Evolutionary conservation across 2,113 vertebrate species (phyloP), one percentile per base, ranked within the genome.

Genomic region (Caloenas nicobarica): DNA sequence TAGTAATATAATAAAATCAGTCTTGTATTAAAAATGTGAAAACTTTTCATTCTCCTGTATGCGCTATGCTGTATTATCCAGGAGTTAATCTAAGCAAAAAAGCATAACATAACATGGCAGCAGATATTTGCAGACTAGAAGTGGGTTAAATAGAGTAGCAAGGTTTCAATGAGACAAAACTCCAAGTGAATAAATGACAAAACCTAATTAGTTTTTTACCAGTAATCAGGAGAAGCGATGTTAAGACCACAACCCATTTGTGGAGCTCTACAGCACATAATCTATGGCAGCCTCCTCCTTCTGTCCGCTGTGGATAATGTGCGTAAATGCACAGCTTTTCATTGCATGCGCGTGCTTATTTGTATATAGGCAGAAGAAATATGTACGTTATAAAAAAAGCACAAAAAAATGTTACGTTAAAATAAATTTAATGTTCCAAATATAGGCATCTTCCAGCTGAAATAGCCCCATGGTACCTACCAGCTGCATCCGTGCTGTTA

Each of bases 1-100:
- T 61, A 86, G 95, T 97, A 98, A 98, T 98, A 98, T 97, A 98
- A 98, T 98, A 98, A 98, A 98, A 98, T 98, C 97, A 98, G 95
- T 97, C 97, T 98, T 96, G 96, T 98, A 98, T 98, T 98, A 92
- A 96, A 96, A 97, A 96, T 95, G 83, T 68, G 91, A 96, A 94
- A 97, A 95, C 83, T 97, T 96, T 90, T 91, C 93, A 91, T 89
- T 96, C 95, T 96, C 89, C 91, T 95, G 82, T 92, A 97, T 97
- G 95, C 89, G 80, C 89, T 94, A 70, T 84, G 93, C 96, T 97
- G 94, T 96, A 97, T 98, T 98, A 97, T 97, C 97, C 97, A 96
- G 94, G 97, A 98, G 96, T 97, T 98, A 97, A 97, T 98, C 98
- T 98, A 98, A 97, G 95, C 92, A 97, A 95, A 96, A 97, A 97